phyloP scores from a whole-genome alignment of 2,888 invertebrate species.

The Protophormia terraenovae region DNA sequence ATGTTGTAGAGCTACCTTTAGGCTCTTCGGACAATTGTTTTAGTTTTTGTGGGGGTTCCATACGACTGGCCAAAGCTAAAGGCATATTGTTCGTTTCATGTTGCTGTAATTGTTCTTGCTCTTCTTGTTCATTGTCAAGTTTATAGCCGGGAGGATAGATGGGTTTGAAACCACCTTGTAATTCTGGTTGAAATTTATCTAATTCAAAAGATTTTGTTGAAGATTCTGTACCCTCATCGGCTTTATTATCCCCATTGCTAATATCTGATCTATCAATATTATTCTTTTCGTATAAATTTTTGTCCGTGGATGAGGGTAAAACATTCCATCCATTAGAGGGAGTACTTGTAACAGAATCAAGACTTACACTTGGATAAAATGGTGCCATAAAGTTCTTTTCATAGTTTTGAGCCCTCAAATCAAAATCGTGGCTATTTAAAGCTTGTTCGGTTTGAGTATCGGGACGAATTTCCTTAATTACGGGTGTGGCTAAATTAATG shows the following conservation, averaged over 20 bases:
- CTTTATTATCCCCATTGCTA: constrained; percentile 40
- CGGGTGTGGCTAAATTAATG: constrained; percentile 82
- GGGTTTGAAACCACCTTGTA: constrained; percentile 87
- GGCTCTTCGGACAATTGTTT: constrained; percentile 30
- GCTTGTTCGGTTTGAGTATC: constrained; percentile 78
- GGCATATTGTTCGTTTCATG: constrained; percentile 70
- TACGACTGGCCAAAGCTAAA: constrained; percentile 71
- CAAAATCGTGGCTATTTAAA: constrained; percentile 76
- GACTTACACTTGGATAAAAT: constrained; percentile 86
- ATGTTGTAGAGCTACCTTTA: constrained; percentile 40
- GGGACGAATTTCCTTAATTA: constrained; percentile 82
- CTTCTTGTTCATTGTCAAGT: constrained; percentile 71
- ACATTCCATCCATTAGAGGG: constrained; percentile 85
- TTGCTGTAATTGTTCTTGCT: constrained; percentile 54
- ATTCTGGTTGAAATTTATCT: constrained; percentile 86
- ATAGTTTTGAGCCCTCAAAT: constrained; percentile 79
- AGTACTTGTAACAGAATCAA: constrained; percentile 82
- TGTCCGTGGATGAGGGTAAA: constrained; percentile 77
- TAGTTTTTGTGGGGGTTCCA: constrained; percentile 66
- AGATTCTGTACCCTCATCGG: constrained; percentile 71
- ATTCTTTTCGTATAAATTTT: constrained; percentile 76
- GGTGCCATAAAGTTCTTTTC: constrained; percentile 86
- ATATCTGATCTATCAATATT: constrained; percentile 79
- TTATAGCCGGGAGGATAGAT: constrained; percentile 83
- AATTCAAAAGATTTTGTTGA: constrained; percentile 84